Conservation (phyloP, 2,888 invertebrate species). For the Drosophila barbarae region DNA sequence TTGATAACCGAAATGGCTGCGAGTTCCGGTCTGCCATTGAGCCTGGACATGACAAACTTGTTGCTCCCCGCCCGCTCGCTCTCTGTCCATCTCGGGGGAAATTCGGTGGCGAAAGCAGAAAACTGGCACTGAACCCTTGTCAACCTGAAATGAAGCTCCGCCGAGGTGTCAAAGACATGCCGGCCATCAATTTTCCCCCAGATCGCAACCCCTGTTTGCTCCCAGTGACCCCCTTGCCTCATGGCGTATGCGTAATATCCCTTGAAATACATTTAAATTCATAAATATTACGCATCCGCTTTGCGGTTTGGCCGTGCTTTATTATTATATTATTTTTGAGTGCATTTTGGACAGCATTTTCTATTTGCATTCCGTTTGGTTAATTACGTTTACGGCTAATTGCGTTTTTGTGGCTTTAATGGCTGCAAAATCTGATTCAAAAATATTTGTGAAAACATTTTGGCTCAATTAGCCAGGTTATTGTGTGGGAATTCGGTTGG, state of each 20-base stretch:
- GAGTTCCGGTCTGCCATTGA: slow-evolving; percentile 6
- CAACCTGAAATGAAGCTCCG: slow-evolving; percentile 56
- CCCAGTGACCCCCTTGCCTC: slow-evolving; percentile 29
- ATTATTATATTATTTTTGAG: background rate
- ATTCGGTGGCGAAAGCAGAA: slow-evolving; percentile 18
- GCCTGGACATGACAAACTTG: slow-evolving; percentile 46
- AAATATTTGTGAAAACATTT: slow-evolving; percentile 51
- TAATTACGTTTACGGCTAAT: slow-evolving; percentile 55
- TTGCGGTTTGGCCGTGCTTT: background rate
- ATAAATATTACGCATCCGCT: slow-evolving; percentile 25
- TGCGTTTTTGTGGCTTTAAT: slow-evolving; percentile 58
- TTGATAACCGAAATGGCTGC: slow-evolving; percentile 47
- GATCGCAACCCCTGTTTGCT: slow-evolving; percentile 35
- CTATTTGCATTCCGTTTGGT: slow-evolving; percentile 28
- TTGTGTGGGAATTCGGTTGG: slow-evolving; percentile 8
- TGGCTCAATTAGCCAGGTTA: slow-evolving; percentile 51
- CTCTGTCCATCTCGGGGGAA: slow-evolving; percentile 9
- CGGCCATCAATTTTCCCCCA: slow-evolving; percentile 52
- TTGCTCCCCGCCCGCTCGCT: slow-evolving; percentile 30
- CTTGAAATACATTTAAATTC: slow-evolving; percentile 18
- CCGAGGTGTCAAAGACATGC: slow-evolving; percentile 61
- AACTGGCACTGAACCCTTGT: slow-evolving; percentile 56
- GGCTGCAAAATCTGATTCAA: slow-evolving; percentile 46
- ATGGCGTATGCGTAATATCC: slow-evolving; percentile 48
- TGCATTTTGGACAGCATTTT: slow-evolving; percentile 14